A percentile compares a stretch with the other conserved stretches of the same genome.
Conservation (phyloP, 2,113 vertebrate genomes). For the Rhinopithecus roxellana region DNA sequence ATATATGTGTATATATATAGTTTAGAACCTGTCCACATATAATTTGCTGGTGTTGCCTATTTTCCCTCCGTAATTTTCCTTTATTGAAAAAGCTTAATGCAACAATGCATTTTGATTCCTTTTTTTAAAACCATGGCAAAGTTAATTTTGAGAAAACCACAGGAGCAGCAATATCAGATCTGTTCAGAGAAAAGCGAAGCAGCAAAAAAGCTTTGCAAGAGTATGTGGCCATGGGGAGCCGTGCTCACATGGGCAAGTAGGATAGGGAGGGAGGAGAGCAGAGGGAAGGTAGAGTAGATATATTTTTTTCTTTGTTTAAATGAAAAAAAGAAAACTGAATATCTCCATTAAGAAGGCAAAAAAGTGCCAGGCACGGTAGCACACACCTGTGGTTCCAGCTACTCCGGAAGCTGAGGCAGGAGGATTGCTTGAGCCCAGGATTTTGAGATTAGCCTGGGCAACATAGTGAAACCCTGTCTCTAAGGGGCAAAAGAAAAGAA, state of each 20-base stretch:
- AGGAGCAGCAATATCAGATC: constrained; percentile 80
- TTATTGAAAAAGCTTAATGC: constrained; percentile 78
- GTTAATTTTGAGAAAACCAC: constrained; percentile 82
- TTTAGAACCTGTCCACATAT: constrained; percentile 80
- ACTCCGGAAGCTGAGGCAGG: background rate
- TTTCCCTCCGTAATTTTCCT: constrained; percentile 74
- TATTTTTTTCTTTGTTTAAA: background rate
- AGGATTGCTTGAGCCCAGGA: background rate
- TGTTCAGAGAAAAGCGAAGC: constrained; percentile 83
- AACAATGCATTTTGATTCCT: constrained; percentile 73
- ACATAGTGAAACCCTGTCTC: background rate
- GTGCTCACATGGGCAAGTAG: constrained; percentile 37
- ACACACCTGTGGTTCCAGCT: background rate
- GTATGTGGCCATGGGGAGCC: constrained; percentile 67
- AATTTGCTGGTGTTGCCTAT: constrained; percentile 93
- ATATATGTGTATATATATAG: constrained; percentile 74
- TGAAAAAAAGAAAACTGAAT: constrained; percentile 39
- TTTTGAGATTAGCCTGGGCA: background rate
- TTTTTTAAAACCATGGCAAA: constrained; percentile 70
- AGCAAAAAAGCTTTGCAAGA: constrained; percentile 80
- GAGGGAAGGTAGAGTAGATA: constrained; percentile 11
- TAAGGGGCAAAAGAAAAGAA: background rate
- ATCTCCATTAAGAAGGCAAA: constrained; percentile 57
- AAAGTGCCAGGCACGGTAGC: background rate
- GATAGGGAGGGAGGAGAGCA: constrained; percentile 45